A percentile compares a stretch with the other conserved stretches of the same genome.
Evolutionary conservation across 2,797 vertebrate genomes (phyloP).

Genomic region (Synaphobranchus kaupii): DNA sequence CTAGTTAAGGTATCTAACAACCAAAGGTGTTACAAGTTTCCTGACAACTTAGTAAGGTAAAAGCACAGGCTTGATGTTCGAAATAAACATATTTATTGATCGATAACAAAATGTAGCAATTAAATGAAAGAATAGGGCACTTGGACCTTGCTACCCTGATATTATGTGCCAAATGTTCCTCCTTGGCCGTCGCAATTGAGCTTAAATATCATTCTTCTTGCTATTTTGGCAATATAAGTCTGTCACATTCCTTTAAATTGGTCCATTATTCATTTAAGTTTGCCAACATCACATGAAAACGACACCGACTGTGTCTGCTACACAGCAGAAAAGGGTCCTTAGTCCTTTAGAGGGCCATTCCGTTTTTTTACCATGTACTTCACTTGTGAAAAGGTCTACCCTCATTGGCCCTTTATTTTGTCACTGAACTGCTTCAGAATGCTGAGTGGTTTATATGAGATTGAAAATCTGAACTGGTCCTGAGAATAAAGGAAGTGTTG

Average conservation of each 20-base stretch:
- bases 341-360: background rate
- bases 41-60: background rate
- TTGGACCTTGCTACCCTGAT: background rate
- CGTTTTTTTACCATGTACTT: background rate
- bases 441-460: background rate
- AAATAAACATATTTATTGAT: background rate
- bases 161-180: background rate
- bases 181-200: background rate
- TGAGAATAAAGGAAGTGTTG: background rate
- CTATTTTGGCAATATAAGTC: background rate
- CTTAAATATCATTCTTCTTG: background rate
- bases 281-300: background rate
- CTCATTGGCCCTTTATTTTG: background rate
- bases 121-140: background rate
- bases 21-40: background rate
- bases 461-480: background rate
- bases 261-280: background rate
- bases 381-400: background rate
- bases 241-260: constrained; percentile 1
- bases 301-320: background rate
- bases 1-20: background rate
- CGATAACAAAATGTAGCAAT: background rate
- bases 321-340: background rate
- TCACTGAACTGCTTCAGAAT: background rate
- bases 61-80: background rate